Base-by-base conservation (phyloP, 2,797 vertebrate species). In the Heliangelus exortis region DNA sequence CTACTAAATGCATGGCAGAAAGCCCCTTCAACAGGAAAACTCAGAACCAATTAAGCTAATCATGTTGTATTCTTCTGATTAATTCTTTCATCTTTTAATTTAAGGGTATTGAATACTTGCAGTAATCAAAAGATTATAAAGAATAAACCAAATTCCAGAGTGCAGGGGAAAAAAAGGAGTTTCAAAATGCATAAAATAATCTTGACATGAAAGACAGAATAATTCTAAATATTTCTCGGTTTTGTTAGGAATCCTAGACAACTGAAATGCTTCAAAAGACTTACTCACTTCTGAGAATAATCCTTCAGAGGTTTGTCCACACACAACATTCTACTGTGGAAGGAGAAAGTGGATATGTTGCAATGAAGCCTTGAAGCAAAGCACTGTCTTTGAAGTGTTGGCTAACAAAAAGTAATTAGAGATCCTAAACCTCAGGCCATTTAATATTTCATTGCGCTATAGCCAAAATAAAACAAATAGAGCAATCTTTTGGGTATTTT, bases 11-110 rank as follows among this genome's bases (percentile, higher is more conserved):
- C n/a, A 33, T 62, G 12, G 51, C 71, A 85, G 72, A 87, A 93
- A 81, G 29, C 34, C 21, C 36, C 92, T 90, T 92, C 61, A 84
- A 65, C 29, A 63, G 57, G 50, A 84, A 90, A 92, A 45, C 16
- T 89, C 59, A 77, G 74, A 92, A 74, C 23, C 51, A 91, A 55
- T 90, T 85, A 89, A 94, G 29, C 28, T 89, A 92, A 92, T 84
- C 28, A 55, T 31, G 39, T 23, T 65, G n/a, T 26, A 67, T 89
- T 91, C 50, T 87, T 39, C 39, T 78, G 66, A 48, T 69, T 29
- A 78, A 87, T 72, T 15, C 65, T 92, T 93, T 93, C 53, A 89
- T 83, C 66, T 89, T 89, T 62, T 80, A 62, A 87, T 92, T 74
- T 89, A 31, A 89, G 90, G 62, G 47, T 87, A 94, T 53, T 91